Conservation (phyloP, 2,888 invertebrate species). For the Andrena camellia region DNA sequence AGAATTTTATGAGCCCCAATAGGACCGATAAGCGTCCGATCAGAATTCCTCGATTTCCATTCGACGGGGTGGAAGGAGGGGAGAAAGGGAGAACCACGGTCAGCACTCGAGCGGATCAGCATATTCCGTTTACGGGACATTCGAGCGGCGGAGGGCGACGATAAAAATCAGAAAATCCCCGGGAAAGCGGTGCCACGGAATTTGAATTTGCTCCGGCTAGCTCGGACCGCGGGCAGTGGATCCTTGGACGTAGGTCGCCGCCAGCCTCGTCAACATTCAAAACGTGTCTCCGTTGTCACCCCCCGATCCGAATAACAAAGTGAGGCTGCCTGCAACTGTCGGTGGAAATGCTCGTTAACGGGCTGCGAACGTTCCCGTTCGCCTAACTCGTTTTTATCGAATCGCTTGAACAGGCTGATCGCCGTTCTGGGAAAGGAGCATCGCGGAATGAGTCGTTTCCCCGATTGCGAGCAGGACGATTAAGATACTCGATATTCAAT, state of each 20-base stretch:
- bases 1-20: too few relatives aligned
- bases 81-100: conserved; percentile 30
- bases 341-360: conserved; percentile 60
- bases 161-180: conserved; percentile 73
- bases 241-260: conserved; percentile 47
- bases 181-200: conserved; percentile 70
- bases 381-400: conserved; percentile 28
- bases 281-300: conserved; percentile 49
- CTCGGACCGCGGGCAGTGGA: conserved; percentile 45
- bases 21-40: neutral
- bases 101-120: conserved; percentile 67
- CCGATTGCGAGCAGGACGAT: conserved; percentile 6
- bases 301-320: conserved; percentile 68
- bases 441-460: conserved; percentile 22
- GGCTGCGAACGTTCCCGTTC: conserved; percentile 41
- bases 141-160: conserved; percentile 49
- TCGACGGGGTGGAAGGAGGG: neutral
- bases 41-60: neutral
- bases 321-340: conserved; percentile 32
- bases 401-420: conserved; percentile 21
- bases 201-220: conserved; percentile 77
- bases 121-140: conserved; percentile 69
- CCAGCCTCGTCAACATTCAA: conserved; percentile 62
- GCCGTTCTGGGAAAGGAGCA: conserved; percentile 16
- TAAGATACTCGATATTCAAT: neutral